Conservation (phyloP, 2,888 invertebrate genomes). For the Eristalis arbustorum region DNA sequence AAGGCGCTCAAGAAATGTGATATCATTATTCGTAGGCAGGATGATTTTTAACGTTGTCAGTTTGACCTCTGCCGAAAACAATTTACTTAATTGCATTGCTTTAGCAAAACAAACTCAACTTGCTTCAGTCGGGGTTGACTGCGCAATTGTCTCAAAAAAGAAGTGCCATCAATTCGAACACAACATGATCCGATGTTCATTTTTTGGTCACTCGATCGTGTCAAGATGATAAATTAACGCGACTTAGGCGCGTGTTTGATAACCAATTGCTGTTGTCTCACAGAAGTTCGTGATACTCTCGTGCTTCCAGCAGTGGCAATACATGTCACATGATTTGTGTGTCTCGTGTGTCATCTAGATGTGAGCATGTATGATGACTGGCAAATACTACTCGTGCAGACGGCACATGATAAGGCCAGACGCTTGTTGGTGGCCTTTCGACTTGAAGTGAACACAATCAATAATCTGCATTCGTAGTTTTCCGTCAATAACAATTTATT, state of each 20-base stretch:
- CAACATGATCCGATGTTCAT: neutral
- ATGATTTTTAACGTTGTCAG: no score
- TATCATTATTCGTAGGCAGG: no score
- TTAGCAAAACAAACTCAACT: no score
- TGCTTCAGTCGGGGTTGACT: no score
- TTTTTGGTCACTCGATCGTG: neutral
- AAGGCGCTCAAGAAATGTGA: no score
- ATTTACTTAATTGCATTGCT: no score
- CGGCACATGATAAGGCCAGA: neutral
- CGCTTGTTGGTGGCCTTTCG: neutral
- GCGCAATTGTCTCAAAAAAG: no score
- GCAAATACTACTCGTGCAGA: neutral
- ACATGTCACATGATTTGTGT: neutral
- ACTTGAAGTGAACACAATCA: neutral
- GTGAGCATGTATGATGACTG: neutral
- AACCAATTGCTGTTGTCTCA: neutral
- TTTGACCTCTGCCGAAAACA: no score
- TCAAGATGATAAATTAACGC: neutral
- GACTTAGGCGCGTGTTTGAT: conserved; percentile 3
- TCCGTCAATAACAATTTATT: conserved; percentile 27
- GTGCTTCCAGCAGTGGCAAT: conserved; percentile 4
- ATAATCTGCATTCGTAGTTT: conserved; percentile 10
- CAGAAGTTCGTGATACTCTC: conserved; percentile 39
- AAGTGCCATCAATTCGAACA: neutral
- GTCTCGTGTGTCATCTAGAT: neutral